A percentile compares a stretch with the other conserved stretches of the same genome.
phyloP scores from a whole-genome alignment of 2,888 invertebrate species.

The Cerceris rybyensis region DNA sequence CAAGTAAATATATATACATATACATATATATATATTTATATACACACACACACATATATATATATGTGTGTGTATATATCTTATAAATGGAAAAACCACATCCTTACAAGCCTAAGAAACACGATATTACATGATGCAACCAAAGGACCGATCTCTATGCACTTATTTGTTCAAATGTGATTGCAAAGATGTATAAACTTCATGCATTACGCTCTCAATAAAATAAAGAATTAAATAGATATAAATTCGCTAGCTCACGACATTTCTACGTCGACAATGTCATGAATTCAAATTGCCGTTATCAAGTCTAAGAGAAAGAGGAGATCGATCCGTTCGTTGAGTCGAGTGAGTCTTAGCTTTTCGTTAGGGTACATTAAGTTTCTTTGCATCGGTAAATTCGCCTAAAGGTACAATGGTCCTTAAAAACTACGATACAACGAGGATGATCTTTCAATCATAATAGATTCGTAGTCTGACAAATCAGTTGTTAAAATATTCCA shows the following conservation, averaged over 20 bases:
- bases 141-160: conserved; percentile 38
- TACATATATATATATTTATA: conserved; percentile 9
- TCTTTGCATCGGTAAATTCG: conserved; percentile 34
- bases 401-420: conserved; percentile 52
- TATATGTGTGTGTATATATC: conserved; percentile 41
- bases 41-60: not conserved
- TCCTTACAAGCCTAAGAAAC: conserved; percentile 62
- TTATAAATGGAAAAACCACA: conserved; percentile 55
- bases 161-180: not conserved
- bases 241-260: not conserved
- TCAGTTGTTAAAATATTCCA: not conserved
- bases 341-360: not conserved
- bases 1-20: conserved; percentile 41
- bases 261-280: not conserved
- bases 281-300: not conserved
- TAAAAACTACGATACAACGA: conserved; percentile 26
- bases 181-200: not conserved
- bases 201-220: too few species aligned
- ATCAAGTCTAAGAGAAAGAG: not conserved
- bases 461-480: not conserved
- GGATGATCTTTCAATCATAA: conserved; percentile 18
- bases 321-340: conserved; percentile 34
- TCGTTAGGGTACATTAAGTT: not conserved
- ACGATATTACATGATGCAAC: conserved; percentile 26
- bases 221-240: too few species aligned